Base-by-base conservation (phyloP, 1,140 invertebrate species). In the Trichonephila clavipes region DNA sequence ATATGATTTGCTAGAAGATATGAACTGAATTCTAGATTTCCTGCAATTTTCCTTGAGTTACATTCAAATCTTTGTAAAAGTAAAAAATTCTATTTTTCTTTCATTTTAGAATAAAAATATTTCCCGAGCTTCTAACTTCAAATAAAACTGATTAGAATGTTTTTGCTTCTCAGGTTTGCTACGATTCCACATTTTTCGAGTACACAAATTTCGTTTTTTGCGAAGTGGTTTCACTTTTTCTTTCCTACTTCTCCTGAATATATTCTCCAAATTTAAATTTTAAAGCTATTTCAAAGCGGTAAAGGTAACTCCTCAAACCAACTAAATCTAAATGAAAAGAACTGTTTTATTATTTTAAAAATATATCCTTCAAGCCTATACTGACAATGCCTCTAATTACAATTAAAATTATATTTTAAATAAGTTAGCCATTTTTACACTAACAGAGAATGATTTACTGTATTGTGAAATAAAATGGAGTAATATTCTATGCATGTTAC, bases 101-200 rank as follows among this genome's bases (percentile, higher is more conserved):
- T 28, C 72, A 34, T 18, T 77, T 77, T 40, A 40, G 72, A 77
- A 77, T 77, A 77, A 77, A 34, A 34, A 77, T 34, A 34, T 34
- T 34, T 34, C 16, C 24, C 7, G 28, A 40, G 28, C 28, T 77
- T 34, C 34, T 28, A 77, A 77, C 34, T 77, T 77, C 34, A 40
- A 77, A 77, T 77, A 77, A 77, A 77, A 77, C 72, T 77, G 72
- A 77, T 77, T 77, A 77, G 28, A 77, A 18, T 40, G 28, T 18
- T 34, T 77, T 77, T 40, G 24, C 24, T 12, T 40, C 18, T 5
- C 28, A 18, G 4, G 28, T 77, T 28, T 40, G 19, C 62, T 51
- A 10, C 51, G 51, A 10, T 69, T 69, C 8, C n/a, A 40, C 18
- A 34, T 77, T 77, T 77, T 77, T 77, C 72, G 14, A 7, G 10